These are phyloP conservation scores for Colaptes auratus DNA, from an alignment of 2,113 vertebrate species.

Conservation along the genomic window DNA sequence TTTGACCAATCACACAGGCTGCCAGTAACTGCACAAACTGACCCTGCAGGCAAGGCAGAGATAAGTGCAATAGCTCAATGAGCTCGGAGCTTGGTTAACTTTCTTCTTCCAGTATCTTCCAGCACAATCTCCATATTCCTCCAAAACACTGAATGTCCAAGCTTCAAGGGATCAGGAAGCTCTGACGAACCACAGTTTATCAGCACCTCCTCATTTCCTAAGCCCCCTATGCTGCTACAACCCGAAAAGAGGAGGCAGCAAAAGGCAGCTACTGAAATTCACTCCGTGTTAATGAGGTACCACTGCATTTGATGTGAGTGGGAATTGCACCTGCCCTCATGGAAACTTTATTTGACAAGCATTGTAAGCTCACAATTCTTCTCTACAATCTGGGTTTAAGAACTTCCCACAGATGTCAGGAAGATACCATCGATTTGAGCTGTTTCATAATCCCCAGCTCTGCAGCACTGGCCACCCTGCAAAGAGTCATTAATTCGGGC, in stretches of 20 bases:
- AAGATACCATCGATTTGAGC: not conserved
- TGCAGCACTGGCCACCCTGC: fast-evolving
- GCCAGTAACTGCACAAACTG: not conserved
- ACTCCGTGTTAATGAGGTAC: not conserved
- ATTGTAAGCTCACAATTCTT: not conserved
- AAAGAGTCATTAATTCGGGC: not conserved
- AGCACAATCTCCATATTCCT: not conserved
- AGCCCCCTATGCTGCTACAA: not conserved
- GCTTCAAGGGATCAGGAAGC: not conserved
- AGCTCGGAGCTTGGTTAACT: not conserved
- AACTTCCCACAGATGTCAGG: not conserved
- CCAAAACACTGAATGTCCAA: not conserved
- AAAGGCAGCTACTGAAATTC: not conserved
- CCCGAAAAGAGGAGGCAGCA: not conserved
- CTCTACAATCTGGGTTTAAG: not conserved
- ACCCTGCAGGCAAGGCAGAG: not conserved
- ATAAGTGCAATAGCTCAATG: not conserved
- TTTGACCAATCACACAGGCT: not conserved
- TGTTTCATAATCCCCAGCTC: not conserved
- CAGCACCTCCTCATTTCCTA: not conserved
- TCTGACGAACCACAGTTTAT: not conserved
- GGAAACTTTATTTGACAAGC: not conserved
- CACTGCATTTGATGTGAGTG: not conserved
- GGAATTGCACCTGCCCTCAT: not conserved
- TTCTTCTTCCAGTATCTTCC: not conserved